Evolutionary conservation across 2,888 invertebrate genomes (phyloP), one percentile per base, ranked within the genome.

Genomic region (Coleophora deauratella): DNA sequence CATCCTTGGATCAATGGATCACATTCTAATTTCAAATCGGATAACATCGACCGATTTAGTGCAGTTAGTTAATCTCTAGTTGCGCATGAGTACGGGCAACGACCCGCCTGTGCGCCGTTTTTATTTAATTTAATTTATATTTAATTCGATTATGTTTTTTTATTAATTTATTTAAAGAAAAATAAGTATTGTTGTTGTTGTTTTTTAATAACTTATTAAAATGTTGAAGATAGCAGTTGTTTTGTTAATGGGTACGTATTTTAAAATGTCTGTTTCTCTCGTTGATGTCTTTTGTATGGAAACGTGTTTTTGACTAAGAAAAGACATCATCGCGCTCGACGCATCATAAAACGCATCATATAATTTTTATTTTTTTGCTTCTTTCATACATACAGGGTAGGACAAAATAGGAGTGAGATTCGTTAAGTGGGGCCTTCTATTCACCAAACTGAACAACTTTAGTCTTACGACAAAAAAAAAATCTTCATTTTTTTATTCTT

Each of bases 1-100:
- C 44, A 34, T 65, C 62, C 64, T 11, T 43, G 60, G 63, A 63
- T 70, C 60, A 58, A 60, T 56, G 57, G 58, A 66, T 52, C 59
- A 59, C 69, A 57, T 66, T 74, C 72, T 72, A 73, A 66, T 64
- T 61, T 65, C 51, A 55, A 68, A 67, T 58, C 48, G 61, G 68
- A 66, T 71, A 61, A 66, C 54, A 50, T 44, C 47, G 41, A 54
- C 51, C 55, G 55, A 56, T 60, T 63, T 66, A 67, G 68, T 70
- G 49, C 49, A 52, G 62, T 62, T 49, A 52, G 62, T 62, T 62
- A 71, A 68, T 67, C 58, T 59, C 55, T 55, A 45, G 50, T 45
- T 44, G 50, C 44, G 52, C 52, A 57, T 44, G 50, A 44, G 52
- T 51, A 57, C 49, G 54, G 61, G 50, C 52, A 57, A 46, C 57